These are phyloP conservation scores for Rutilus rutilus DNA, from an alignment of 2,113 vertebrate genomes.

Conservation along the genomic window DNA sequence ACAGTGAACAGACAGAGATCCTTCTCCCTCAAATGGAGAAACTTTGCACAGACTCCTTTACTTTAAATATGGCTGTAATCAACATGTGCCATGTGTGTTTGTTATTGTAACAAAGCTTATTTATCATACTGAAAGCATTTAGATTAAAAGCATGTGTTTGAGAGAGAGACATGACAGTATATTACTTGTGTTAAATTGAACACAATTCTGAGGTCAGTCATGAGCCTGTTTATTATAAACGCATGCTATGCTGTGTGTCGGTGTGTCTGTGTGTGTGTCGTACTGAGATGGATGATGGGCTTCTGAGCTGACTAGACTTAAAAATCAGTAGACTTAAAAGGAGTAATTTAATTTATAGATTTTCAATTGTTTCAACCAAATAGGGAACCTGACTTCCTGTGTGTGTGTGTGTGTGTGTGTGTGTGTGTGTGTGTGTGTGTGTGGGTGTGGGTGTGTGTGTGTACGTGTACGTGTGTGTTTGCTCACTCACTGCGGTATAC, in stretches of 20 bases:
- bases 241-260: neutral
- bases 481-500: constrained; percentile 47
- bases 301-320: neutral
- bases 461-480: constrained; percentile 33
- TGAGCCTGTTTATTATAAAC: neutral
- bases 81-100: neutral
- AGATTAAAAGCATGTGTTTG: neutral
- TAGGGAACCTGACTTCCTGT: constrained; percentile 5
- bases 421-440: constrained; percentile 25
- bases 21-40: neutral
- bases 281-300: neutral
- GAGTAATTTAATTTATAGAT: constrained; percentile 14
- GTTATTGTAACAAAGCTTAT: neutral
- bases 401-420: constrained; percentile 1
- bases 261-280: neutral
- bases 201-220: constrained; percentile 2
- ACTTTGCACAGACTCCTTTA: neutral
- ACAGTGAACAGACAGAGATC: neutral
- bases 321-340: neutral
- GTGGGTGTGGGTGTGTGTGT: constrained; percentile 17
- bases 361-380: constrained; percentile 40
- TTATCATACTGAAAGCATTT: neutral
- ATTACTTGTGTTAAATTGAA: neutral
- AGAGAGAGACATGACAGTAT: neutral
- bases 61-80: neutral